Conservation (phyloP, 2,888 invertebrate genomes). For the Orchesellides sinensis region DNA sequence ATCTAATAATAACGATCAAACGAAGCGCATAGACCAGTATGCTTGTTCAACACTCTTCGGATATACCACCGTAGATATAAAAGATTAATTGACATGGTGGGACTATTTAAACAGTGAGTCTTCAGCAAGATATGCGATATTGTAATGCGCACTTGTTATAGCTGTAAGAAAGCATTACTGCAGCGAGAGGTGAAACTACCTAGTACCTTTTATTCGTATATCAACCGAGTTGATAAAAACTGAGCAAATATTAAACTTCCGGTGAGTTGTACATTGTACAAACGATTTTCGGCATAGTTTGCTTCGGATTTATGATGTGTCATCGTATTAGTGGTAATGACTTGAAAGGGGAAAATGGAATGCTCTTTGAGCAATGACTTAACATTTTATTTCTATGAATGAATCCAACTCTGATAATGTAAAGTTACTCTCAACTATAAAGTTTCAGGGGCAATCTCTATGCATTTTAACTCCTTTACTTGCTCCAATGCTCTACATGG, state of each 20-base stretch:
- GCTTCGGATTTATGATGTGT: slow-evolving; percentile 29
- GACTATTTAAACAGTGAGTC: background rate
- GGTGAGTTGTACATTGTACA: slow-evolving; percentile 19
- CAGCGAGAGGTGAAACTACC: too few species aligned
- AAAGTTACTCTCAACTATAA: too few species aligned
- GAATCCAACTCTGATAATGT: slow-evolving; percentile 37
- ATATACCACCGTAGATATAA: too few species aligned
- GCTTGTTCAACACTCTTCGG: too few species aligned
- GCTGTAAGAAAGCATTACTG: too few species aligned
- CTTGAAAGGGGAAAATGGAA: background rate
- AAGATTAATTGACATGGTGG: background rate
- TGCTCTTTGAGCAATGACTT: slow-evolving; percentile 44
- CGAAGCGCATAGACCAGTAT: background rate
- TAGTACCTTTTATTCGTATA: background rate
- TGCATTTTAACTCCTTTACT: too few species aligned
- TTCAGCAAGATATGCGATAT: too few species aligned
- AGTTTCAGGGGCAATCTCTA: too few species aligned
- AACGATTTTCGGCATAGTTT: background rate
- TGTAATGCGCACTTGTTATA: background rate
- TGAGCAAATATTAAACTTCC: slow-evolving; percentile 56
- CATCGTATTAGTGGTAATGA: slow-evolving; percentile 30
- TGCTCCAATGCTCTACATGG: too few species aligned
- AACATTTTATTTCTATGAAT: slow-evolving; percentile 39
- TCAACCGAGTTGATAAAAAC: slow-evolving; percentile 37
- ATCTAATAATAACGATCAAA: slow-evolving; percentile 53